Base-by-base conservation (phyloP, 2,797 vertebrate genomes). In the Sebastes alutus region DNA sequence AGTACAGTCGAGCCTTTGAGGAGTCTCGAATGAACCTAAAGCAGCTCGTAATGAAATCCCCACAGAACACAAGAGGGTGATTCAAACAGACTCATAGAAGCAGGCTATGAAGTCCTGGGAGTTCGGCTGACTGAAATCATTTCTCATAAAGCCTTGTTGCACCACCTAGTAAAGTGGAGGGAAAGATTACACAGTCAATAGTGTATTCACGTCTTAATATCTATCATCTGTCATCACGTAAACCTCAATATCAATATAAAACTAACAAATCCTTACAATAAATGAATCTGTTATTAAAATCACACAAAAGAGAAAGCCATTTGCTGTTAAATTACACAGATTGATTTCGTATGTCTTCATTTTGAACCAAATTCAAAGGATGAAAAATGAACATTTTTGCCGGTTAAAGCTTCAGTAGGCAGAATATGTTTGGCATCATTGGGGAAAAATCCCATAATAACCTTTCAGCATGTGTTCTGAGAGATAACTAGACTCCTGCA, bases 11-110 rank as follows among this genome's bases (percentile, higher is more conserved):
- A 80, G 81, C 67, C 77, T 87, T 86, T 86, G 82, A 88, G 72
- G 46, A 81, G 59, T 66, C 25, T 71, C 6, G 22, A 60, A 75
- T 83, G 54, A 88, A 85, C 66, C 23, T 14, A 38, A 14, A 79
- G 65, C 25, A 78, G 61, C 72, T 82, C 49, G 70, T 87, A 84
- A 90, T 93, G 84, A 92, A 88, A 89, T 85, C 87, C 81, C 82
- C 32, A 68, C 23, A 79, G 82, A 85, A 85, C 77, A 73, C 56
- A 75, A 56, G 62, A 68, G 65, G 60, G 32, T 35, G 74, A 89
- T 84, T 89, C 84, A 85, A 89, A 84, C 13, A 79, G 84, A 88
- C 46, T 78, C 56, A 77, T 3, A 80, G 61, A 90, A 62, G 63
- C 23, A 62, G 78, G 83, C 20, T 18, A 56, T 3, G 12, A 63